Percentiles rank a stretch among this genome's conserved stretches.
Conservation (phyloP, 2,797 vertebrate species). For the Syngnathus acus region DNA sequence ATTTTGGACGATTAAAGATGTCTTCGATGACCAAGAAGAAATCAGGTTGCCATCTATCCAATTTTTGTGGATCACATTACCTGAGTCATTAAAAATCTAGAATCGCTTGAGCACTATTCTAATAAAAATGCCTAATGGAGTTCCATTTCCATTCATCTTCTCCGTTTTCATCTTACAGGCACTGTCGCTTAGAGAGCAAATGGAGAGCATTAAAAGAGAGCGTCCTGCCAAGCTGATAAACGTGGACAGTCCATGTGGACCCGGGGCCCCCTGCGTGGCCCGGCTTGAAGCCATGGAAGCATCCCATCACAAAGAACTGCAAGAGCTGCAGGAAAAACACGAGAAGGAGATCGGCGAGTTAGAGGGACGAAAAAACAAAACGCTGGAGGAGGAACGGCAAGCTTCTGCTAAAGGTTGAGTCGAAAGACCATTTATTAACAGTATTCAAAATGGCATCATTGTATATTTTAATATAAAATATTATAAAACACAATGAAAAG, state of each 20-base stretch:
- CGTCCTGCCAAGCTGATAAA: slow-evolving; percentile 23
- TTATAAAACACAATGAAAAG: neutral
- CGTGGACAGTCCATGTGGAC: slow-evolving; percentile 56
- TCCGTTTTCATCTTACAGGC: slow-evolving; percentile 38
- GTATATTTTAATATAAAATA: too few species aligned
- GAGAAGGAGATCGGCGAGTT: slow-evolving; percentile 74
- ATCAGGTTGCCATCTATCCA: neutral
- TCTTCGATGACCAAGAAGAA: neutral
- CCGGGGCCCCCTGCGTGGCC: slow-evolving; percentile 71
- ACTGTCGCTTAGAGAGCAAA: slow-evolving; percentile 53
- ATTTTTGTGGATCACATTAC: neutral
- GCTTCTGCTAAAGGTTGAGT: slow-evolving; percentile 74
- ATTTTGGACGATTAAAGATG: neutral
- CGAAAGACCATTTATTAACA: neutral
- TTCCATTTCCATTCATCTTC: neutral
- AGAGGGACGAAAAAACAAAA: slow-evolving; percentile 74
- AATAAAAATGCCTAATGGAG: neutral
- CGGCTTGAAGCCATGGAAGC: slow-evolving; percentile 81
- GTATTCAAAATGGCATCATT: too few species aligned
- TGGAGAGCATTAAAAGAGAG: slow-evolving; percentile 47
- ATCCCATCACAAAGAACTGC: slow-evolving; percentile 77
- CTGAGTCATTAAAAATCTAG: neutral
- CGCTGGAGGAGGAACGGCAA: slow-evolving; percentile 77
- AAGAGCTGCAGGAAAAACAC: slow-evolving; percentile 80
- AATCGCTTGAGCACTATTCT: neutral